Evolutionary conservation across 2,797 vertebrate genomes (phyloP).

Genomic region (Luscinia luscinia): DNA sequence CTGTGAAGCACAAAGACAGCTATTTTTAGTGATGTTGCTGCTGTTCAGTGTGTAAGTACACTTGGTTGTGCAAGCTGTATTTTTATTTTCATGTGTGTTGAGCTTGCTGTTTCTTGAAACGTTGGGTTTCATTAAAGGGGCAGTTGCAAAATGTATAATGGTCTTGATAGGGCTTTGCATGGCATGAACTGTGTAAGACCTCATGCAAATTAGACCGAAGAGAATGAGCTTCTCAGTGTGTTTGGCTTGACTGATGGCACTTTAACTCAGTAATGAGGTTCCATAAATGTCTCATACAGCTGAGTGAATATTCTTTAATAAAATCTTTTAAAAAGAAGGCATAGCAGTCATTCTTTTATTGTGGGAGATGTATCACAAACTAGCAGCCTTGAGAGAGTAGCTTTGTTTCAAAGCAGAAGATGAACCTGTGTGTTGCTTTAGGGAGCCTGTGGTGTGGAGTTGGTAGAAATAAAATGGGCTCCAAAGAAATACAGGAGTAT

Average conservation of each 20-base stretch:
- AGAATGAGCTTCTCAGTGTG: neutral
- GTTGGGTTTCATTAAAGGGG: neutral
- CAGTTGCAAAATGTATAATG: neutral
- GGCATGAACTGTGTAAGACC: neutral
- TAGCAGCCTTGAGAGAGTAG: neutral
- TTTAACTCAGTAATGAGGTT: constrained; percentile 7
- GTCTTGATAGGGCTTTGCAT: neutral
- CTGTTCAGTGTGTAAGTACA: neutral
- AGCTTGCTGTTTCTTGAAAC: neutral
- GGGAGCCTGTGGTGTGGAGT: neutral
- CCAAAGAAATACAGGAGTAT: neutral
- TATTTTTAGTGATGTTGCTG: neutral
- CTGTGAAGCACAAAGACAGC: constrained; percentile 40
- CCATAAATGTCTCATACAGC: neutral
- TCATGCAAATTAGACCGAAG: neutral
- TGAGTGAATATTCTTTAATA: constrained; percentile 45
- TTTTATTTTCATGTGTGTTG: neutral
- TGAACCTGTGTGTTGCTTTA: neutral
- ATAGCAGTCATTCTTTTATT: neutral
- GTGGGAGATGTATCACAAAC: neutral
- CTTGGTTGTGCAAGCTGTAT: neutral
- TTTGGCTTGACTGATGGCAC: constrained; percentile 27
- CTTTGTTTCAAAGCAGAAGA: neutral
- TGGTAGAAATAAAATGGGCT: neutral
- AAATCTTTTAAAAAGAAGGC: neutral